phyloP scores from a whole-genome alignment of 1,140 invertebrate genomes.

The Musca domestica region DNA sequence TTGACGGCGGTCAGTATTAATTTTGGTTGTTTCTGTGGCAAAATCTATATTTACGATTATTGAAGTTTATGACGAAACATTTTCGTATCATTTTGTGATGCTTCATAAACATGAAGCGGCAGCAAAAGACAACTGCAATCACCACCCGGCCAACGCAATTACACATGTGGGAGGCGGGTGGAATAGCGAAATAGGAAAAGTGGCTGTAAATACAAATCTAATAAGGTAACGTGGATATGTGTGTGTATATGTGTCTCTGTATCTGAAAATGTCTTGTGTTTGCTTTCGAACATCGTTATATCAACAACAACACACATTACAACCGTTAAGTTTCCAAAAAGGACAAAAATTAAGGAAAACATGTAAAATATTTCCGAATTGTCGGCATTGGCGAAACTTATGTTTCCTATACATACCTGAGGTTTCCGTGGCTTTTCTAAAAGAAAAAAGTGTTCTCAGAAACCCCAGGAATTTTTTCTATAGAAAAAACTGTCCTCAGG shows the following conservation, averaged over 20 bases:
- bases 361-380: neutral
- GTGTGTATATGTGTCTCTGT: neutral
- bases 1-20: slow-evolving; percentile 3
- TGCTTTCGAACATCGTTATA: slow-evolving; percentile 3
- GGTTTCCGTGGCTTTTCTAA: no score
- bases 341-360: neutral
- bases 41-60: slow-evolving; percentile 55
- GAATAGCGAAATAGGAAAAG: neutral
- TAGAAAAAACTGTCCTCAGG: no score
- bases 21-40: slow-evolving; percentile 20
- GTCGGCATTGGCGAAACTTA: no score
- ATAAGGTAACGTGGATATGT: neutral
- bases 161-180: neutral
- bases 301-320: slow-evolving; percentile 7
- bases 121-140: neutral
- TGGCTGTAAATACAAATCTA: neutral
- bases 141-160: neutral
- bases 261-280: neutral
- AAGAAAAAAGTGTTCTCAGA: no score
- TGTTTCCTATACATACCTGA: no score
- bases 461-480: no score
- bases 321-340: neutral
- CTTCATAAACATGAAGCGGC: slow-evolving; percentile 41
- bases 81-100: slow-evolving; percentile 54
- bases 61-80: slow-evolving; percentile 55